These are phyloP conservation scores for Syngnathus typhle DNA, from an alignment of 2,113 vertebrate genomes.

Conservation along the genomic window DNA sequence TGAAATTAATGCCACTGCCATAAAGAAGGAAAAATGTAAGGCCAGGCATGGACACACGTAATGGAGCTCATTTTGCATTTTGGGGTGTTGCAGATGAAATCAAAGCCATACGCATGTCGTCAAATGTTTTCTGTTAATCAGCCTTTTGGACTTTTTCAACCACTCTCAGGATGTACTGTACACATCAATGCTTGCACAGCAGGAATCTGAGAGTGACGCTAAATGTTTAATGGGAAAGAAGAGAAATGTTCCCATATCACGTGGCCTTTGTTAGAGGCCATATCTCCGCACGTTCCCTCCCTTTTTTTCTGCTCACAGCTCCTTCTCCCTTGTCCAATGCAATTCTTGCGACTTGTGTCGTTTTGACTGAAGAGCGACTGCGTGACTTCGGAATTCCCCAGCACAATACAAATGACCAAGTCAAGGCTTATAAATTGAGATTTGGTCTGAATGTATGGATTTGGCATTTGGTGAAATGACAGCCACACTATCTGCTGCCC, in stretches of 20 bases:
- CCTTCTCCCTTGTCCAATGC: background rate
- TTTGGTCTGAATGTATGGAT: background rate
- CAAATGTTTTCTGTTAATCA: background rate
- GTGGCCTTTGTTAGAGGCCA: background rate
- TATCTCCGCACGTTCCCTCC: background rate
- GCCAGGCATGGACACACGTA: too few relatives aligned
- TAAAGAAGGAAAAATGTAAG: too few relatives aligned
- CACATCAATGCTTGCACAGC: constrained; percentile 2
- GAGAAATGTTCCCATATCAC: background rate
- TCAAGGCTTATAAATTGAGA: too few relatives aligned
- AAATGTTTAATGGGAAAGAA: constrained; percentile 3
- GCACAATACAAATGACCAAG: too few relatives aligned
- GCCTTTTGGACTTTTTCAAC: background rate
- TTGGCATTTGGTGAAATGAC: constrained; percentile 13
- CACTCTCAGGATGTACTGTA: background rate
- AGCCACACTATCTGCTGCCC: constrained; percentile 4
- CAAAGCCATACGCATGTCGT: background rate
- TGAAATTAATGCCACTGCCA: too few relatives aligned
- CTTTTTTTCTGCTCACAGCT: background rate
- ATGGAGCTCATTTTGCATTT: too few relatives aligned
- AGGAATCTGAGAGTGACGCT: constrained; percentile 2
- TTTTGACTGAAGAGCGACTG: background rate
- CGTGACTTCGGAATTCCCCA: too few relatives aligned
- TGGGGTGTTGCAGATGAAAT: background rate
- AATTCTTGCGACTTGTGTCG: background rate